These are phyloP conservation scores for Neotragus pygmaeus DNA, from an alignment of 2,113 vertebrate genomes.

Conservation along the genomic window DNA sequence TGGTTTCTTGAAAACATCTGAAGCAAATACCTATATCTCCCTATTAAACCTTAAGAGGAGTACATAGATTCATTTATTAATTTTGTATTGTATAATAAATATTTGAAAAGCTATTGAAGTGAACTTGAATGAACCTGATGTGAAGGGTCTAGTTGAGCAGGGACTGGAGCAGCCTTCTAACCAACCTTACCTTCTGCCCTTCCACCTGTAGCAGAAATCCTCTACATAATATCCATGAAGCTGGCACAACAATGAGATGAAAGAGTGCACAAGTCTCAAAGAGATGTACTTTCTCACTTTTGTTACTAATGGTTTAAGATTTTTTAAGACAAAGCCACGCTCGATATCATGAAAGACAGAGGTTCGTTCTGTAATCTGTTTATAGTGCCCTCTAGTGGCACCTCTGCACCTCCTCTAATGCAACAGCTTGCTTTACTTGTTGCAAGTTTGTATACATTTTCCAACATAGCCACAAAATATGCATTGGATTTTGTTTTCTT, in stretches of 20 bases:
- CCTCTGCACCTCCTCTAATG: background rate
- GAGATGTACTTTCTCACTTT: background rate
- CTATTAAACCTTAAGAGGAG: background rate
- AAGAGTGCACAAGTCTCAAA: background rate
- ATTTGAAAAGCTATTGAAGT: background rate
- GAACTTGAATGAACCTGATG: background rate
- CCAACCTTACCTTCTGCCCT: background rate
- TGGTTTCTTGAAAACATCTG: background rate
- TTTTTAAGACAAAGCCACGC: background rate
- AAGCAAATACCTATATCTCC: background rate
- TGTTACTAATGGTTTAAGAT: background rate
- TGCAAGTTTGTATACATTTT: background rate
- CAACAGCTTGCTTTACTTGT: background rate
- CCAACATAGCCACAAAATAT: background rate
- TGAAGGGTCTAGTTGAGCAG: background rate
- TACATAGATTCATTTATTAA: background rate
- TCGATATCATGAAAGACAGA: background rate
- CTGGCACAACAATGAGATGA: background rate
- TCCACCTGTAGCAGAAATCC: background rate
- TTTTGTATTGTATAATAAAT: background rate
- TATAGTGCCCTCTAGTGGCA: constrained; percentile 57
- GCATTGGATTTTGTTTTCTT: background rate
- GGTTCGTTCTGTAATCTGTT: background rate
- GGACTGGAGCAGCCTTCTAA: background rate
- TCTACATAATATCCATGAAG: background rate